Base-by-base conservation (phyloP, 2,888 invertebrate species). In the Ctena decussata region DNA sequence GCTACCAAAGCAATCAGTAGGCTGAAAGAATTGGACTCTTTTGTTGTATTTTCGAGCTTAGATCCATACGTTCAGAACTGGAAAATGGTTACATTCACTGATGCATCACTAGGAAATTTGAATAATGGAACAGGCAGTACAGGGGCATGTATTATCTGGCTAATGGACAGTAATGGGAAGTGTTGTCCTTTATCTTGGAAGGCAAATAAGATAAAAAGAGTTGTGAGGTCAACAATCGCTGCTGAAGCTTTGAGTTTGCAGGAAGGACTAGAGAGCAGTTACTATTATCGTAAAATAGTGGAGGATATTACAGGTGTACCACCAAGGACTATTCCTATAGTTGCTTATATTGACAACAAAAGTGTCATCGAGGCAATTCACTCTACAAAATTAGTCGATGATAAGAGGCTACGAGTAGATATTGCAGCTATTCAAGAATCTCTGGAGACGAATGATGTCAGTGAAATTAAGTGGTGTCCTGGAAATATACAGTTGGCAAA, bases 21-120 rank as follows among this genome's bases (percentile, higher is more conserved):
- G 71, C 35, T 87, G 12, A 85, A 85, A 80, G 82, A 84, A 30
- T 27, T 81, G 8, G 44, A 76, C 24, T 81, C 71, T 41, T n/a
- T 70, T 21, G 57, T 84, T 35, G 32, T 12, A 41, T 86, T 86
- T 71, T 82, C 88, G 21, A 44, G 27, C 18, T 24, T 81, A 21
- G 65, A 35, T 24, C 18, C n/a, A 12, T 18, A 27, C 11, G 30
- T 49, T 49, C 11, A 46, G n/a, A 37, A 71, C 6, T 71, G 39
- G 44, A 60, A 79, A 46, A 37, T 71, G 37, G 27, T 57, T 5
- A n/a, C 46, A 53, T 72, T 79, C 30, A 80, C 83, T 39, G 88
- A 90, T 85, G 88, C 88, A 46, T 78, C 86, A 41, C 76, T 76
- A 46, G 77, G 79, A 37, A 89, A 89, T 53, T 35, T 87, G 12